Evolutionary conservation across 2,113 vertebrate genomes (phyloP).

Genomic region (Malurus elegans): DNA sequence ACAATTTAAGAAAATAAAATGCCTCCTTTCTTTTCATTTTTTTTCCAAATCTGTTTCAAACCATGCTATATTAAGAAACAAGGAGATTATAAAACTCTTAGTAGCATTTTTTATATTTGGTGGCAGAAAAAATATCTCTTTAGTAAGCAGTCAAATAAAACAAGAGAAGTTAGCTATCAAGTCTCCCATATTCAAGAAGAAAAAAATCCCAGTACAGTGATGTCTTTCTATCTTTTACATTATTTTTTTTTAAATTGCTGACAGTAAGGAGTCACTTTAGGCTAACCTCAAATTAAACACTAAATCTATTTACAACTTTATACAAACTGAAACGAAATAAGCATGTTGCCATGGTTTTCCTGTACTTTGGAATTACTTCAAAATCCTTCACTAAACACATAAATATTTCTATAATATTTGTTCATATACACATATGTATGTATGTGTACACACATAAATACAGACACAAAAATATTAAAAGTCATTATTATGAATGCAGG

Average conservation of each 20-base stretch:
- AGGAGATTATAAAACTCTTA: background rate
- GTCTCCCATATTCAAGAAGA: background rate
- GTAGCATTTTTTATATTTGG: conserved; percentile 2
- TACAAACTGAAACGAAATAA: background rate
- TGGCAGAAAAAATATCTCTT: conserved; percentile 4
- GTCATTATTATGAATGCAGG: background rate
- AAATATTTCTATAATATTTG: background rate
- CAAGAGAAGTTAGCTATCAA: background rate
- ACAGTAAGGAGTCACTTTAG: background rate
- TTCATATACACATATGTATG: background rate
- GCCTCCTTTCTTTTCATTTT: background rate
- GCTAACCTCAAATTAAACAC: background rate
- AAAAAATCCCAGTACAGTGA: background rate
- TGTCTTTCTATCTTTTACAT: background rate
- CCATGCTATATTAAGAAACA: conserved; percentile 18
- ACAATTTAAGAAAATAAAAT: background rate
- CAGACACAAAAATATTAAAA: background rate
- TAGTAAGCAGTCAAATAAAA: background rate
- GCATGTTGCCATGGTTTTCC: background rate
- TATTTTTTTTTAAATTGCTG: background rate
- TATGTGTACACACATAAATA: background rate
- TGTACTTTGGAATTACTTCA: background rate
- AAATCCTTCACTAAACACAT: background rate
- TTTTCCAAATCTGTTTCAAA: background rate
- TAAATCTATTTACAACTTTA: background rate